Conservation (phyloP, 2,888 invertebrate genomes). For the Himalopsyche japonica region DNA sequence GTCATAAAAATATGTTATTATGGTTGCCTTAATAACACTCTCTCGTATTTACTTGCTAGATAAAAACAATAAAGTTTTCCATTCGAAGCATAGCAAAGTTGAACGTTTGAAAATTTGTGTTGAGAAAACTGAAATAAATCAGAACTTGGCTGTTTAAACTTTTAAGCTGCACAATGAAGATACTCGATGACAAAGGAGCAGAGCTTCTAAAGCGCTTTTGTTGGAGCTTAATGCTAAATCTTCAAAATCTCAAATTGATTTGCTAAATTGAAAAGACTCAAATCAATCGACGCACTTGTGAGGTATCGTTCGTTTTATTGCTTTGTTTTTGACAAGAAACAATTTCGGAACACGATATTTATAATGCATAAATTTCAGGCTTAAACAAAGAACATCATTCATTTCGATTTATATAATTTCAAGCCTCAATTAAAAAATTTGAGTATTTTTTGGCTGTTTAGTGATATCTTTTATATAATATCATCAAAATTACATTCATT, state of each 20-base stretch:
- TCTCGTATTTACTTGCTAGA: constrained; percentile 3
- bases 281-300: neutral
- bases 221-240: neutral
- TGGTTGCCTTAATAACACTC: too few species aligned
- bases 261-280: neutral
- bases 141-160: constrained; percentile 39
- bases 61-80: constrained; percentile 40
- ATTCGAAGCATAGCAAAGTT: constrained; percentile 30
- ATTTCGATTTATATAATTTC: too few species aligned
- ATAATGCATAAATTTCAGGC: too few species aligned
- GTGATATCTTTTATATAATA: too few species aligned
- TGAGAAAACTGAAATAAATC: constrained; percentile 39
- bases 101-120: constrained; percentile 37
- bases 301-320: neutral
- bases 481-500: too few species aligned
- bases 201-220: constrained; percentile 3
- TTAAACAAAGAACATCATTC: too few species aligned
- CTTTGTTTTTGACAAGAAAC: neutral
- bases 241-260: neutral
- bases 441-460: too few species aligned
- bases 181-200: constrained; percentile 37
- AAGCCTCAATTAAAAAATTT: too few species aligned
- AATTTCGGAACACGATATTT: too few species aligned
- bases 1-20: too few species aligned
- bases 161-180: constrained; percentile 36